Conservation (phyloP, 2,888 invertebrate genomes). For the Leucophenga maculata region DNA sequence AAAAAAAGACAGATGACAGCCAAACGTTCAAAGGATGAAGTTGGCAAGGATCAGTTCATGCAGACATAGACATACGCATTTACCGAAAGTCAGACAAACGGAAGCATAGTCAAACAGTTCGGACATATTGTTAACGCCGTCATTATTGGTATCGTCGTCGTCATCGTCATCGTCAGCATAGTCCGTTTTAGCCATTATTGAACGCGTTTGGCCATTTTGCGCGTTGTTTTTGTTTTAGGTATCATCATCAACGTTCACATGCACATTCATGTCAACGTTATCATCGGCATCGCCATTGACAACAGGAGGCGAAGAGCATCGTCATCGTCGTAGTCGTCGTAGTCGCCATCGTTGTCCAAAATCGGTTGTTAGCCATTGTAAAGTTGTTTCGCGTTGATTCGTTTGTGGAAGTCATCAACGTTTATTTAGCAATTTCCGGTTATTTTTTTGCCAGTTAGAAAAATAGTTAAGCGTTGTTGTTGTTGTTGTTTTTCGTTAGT, state of each 20-base stretch:
- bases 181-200: not conserved
- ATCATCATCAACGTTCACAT: slow-evolving; percentile 36
- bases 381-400: slow-evolving; percentile 21
- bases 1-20: not conserved
- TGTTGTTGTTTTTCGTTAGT: slow-evolving; percentile 31
- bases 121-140: slow-evolving; percentile 44
- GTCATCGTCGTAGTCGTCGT: slow-evolving; percentile 18
- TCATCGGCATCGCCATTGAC: slow-evolving; percentile 30
- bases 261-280: slow-evolving; percentile 37
- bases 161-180: slow-evolving; percentile 29
- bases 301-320: not conserved
- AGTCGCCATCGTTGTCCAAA: slow-evolving; percentile 8
- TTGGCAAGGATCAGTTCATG: slow-evolving; percentile 10
- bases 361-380: slow-evolving; percentile 2
- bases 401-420: slow-evolving; percentile 46
- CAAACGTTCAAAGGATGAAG: slow-evolving; percentile 20
- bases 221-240: slow-evolving; percentile 3
- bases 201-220: not conserved
- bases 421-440: slow-evolving; percentile 61
- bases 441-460: slow-evolving; percentile 29
- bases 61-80: not conserved
- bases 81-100: slow-evolving; percentile 2
- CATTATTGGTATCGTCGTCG: slow-evolving; percentile 42
- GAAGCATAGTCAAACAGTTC: slow-evolving; percentile 10
- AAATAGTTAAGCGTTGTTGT: slow-evolving; percentile 33